Conservation (phyloP, 2,888 invertebrate species). For the Cantharis rustica region DNA sequence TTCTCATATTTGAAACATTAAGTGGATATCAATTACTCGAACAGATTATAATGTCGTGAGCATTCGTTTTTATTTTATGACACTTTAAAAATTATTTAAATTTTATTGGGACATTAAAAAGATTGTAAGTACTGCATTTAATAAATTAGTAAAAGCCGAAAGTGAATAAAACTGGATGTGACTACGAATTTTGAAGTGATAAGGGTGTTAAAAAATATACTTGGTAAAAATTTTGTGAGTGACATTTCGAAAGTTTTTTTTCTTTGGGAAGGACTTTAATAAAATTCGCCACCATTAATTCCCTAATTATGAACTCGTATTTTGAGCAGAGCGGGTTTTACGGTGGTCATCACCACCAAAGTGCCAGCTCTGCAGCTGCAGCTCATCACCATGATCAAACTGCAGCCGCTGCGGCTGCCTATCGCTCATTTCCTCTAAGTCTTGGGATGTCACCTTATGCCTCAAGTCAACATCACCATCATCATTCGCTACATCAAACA, state of each 20-base stretch:
- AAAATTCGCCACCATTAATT: constrained; percentile 44
- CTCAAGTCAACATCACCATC: constrained; percentile 72
- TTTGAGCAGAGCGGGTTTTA: constrained; percentile 96
- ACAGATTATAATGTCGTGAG: constrained; percentile 30
- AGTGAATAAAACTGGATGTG: constrained; percentile 13
- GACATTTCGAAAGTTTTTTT: constrained; percentile 16
- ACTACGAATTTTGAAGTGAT: not conserved
- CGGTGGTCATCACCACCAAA: constrained; percentile 87
- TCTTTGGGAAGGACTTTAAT: constrained; percentile 9
- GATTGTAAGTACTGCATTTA: not conserved
- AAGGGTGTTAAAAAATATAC: not conserved
- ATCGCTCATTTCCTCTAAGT: constrained; percentile 85
- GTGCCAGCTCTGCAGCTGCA: constrained; percentile 66
- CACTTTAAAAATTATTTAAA: constrained; percentile 8
- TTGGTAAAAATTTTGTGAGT: constrained; percentile 19
- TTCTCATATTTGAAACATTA: constrained; percentile 33
- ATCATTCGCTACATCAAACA: constrained; percentile 74
- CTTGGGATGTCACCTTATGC: constrained; percentile 86
- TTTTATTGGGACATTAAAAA: constrained; percentile 9
- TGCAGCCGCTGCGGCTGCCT: constrained; percentile 70
- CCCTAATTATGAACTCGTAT: constrained; percentile 86
- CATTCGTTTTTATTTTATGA: constrained; percentile 16
- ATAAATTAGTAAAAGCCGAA: constrained; percentile 7
- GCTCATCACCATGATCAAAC: constrained; percentile 72
- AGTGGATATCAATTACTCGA: constrained; percentile 28